phyloP scores from a whole-genome alignment of 1,140 invertebrate species.

The Zaprionus gabonicus region DNA sequence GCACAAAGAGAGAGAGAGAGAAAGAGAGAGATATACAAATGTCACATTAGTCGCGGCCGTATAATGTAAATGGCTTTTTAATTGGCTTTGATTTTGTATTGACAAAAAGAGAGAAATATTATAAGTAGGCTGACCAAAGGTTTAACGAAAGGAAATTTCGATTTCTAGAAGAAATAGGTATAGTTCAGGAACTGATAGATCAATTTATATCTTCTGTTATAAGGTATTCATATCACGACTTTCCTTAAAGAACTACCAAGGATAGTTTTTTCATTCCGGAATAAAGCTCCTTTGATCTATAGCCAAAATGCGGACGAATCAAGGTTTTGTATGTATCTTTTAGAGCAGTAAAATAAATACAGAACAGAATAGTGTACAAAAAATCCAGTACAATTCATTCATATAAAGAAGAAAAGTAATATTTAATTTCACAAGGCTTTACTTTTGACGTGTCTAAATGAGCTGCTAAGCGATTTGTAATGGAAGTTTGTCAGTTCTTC shows the following conservation, averaged over 20 bases:
- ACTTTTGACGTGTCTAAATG: conserved; percentile 4
- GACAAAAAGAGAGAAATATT: no score
- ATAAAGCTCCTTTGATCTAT: no score
- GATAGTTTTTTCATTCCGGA: no score
- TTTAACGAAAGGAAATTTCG: neutral
- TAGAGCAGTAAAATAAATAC: no score
- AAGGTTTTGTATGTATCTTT: neutral
- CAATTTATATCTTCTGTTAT: no score
- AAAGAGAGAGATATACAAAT: conserved; percentile 75
- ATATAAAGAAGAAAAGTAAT: no score
- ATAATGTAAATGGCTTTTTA: conserved; percentile 51
- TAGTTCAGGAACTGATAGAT: no score
- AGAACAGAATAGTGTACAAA: neutral
- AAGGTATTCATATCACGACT: no score
- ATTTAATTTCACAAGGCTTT: neutral
- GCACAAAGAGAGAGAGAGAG: conserved; percentile 85
- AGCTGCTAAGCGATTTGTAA: conserved; percentile 25
- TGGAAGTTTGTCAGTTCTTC: conserved; percentile 12
- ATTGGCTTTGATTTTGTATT: conserved; percentile 37
- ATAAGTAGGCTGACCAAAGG: neutral
- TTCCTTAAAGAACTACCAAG: no score
- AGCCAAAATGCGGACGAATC: neutral
- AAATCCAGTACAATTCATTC: neutral
- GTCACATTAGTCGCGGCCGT: conserved; percentile 30
- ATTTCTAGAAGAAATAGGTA: neutral